phyloP scores from a whole-genome alignment of 2,113 vertebrate species.

The Patagioenas fasciata region DNA sequence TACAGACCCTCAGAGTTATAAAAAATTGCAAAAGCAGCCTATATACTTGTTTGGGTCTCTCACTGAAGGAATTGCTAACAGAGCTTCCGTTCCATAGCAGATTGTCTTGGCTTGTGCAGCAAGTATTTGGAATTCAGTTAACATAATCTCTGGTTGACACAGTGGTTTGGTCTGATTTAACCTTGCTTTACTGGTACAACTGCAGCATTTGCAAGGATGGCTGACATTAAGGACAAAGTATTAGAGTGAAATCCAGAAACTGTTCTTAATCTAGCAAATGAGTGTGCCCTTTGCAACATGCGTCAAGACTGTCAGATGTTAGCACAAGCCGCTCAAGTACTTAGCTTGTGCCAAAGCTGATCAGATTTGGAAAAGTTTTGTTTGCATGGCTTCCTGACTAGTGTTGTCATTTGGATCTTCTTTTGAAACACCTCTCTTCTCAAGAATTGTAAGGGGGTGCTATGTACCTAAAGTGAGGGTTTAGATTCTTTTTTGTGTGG shows the following conservation, averaged over 20 bases:
- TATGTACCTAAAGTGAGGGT: rapidly evolving
- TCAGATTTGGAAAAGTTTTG: not conserved
- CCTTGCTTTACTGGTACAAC: not conserved
- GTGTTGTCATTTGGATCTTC: not conserved
- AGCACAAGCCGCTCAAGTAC: not conserved
- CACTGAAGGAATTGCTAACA: not conserved
- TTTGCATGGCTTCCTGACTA: not conserved
- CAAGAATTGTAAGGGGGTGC: not conserved
- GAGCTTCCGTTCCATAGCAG: not conserved
- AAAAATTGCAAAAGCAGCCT: not conserved
- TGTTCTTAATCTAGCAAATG: not conserved
- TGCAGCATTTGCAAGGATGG: not conserved
- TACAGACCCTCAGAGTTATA: not conserved
- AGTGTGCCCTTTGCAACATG: not conserved
- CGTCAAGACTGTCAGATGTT: not conserved
- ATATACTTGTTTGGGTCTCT: not conserved
- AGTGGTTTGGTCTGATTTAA: not conserved
- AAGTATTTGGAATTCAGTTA: not conserved
- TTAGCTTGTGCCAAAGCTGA: not conserved
- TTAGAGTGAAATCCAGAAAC: not conserved
- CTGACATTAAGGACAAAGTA: not conserved
- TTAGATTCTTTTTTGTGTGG: not conserved
- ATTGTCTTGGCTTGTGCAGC: not conserved
- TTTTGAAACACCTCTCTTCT: not conserved
- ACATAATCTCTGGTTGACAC: not conserved